Conservation (phyloP, 64 coral and sea anemone genomes). For the Dendronephthya gigantea region DNA sequence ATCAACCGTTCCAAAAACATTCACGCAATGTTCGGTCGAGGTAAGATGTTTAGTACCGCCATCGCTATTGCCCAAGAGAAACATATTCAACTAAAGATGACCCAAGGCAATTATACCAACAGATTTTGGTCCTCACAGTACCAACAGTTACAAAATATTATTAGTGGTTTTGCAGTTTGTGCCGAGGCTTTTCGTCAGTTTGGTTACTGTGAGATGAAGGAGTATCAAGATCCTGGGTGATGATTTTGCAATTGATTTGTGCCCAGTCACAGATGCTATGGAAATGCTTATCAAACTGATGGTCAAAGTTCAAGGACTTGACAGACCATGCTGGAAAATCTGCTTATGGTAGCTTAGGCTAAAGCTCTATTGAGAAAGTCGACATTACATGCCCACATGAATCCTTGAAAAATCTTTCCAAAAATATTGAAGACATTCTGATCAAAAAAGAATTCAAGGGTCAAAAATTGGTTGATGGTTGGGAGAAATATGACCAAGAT, state of each 20-base stretch:
- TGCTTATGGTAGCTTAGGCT: not conserved
- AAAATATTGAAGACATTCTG: not conserved
- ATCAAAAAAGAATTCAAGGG: not conserved
- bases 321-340: not conserved
- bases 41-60: too few relatives aligned
- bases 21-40: too few relatives aligned
- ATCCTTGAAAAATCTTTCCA: not conserved
- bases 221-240: not conserved
- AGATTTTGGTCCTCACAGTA: too few relatives aligned
- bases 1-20: too few relatives aligned
- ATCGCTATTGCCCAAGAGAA: too few relatives aligned
- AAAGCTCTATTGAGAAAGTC: not conserved
- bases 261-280: not conserved
- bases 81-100: too few relatives aligned
- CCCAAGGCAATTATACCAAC: too few relatives aligned
- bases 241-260: conserved; percentile 10
- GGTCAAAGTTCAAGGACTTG: conserved; percentile 1
- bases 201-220: not conserved
- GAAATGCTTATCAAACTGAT: not conserved
- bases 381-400: not conserved
- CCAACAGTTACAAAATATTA: too few relatives aligned
- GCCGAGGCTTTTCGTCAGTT: not conserved
- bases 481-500: not conserved
- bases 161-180: too few relatives aligned
- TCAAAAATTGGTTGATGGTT: not conserved